Conservation (phyloP, 2,797 vertebrate species). For the Cheirogaleus major region DNA sequence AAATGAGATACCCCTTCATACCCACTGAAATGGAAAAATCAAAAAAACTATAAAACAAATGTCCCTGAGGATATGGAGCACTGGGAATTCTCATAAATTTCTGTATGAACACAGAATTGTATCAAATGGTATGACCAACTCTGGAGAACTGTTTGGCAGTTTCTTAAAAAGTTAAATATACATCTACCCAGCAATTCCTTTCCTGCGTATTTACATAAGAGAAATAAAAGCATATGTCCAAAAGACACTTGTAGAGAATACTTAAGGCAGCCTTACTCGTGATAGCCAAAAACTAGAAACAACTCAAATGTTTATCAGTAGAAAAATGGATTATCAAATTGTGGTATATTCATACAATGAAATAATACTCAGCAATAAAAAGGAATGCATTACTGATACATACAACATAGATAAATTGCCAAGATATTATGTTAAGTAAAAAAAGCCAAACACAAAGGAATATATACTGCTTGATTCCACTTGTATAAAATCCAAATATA, state of each 20-base stretch:
- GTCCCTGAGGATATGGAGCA: neutral
- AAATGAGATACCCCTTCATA: neutral
- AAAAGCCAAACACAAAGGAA: neutral
- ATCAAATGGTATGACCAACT: neutral
- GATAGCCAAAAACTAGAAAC: neutral
- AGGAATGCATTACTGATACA: neutral
- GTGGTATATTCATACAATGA: neutral
- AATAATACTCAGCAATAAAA: neutral
- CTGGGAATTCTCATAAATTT: neutral
- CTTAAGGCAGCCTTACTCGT: neutral
- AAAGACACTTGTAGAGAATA: neutral
- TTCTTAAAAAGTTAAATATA: conserved; percentile 7
- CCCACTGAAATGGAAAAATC: neutral
- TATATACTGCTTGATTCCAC: neutral
- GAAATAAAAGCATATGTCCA: neutral
- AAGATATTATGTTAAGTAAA: neutral
- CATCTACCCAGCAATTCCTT: neutral
- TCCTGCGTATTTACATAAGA: neutral
- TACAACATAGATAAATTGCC: neutral
- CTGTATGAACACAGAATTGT: neutral
- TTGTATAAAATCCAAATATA: neutral
- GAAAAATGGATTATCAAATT: neutral
- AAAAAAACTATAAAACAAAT: neutral
- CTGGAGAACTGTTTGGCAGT: neutral
- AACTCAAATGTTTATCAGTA: neutral